These are phyloP conservation scores for Maniola hyperantus DNA, from an alignment of 2,888 invertebrate species.

Conservation along the genomic window DNA sequence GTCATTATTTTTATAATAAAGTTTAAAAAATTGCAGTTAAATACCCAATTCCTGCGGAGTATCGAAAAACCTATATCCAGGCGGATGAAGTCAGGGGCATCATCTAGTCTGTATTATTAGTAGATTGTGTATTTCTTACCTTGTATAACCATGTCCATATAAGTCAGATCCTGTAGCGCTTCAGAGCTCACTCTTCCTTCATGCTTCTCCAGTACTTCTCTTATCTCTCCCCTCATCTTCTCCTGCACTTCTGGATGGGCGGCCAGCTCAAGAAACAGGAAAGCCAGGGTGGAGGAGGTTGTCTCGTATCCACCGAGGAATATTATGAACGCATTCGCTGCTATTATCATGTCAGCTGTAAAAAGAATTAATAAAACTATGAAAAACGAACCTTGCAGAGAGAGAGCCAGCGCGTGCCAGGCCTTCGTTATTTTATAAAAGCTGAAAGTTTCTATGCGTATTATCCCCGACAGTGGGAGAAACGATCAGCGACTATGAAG, in stretches of 20 bases:
- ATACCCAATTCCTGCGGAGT: too few relatives aligned
- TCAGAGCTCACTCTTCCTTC: constrained; percentile 74
- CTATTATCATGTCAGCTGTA: constrained; percentile 79
- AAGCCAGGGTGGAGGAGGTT: constrained; percentile 81
- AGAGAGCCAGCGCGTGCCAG: too few relatives aligned
- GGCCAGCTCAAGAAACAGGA: constrained; percentile 80
- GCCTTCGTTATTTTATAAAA: too few relatives aligned
- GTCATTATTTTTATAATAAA: too few relatives aligned
- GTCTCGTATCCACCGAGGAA: constrained; percentile 85
- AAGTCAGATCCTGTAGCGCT: constrained; percentile 75
- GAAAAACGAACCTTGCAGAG: too few relatives aligned
- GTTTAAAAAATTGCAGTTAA: too few relatives aligned
- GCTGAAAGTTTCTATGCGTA: too few relatives aligned
- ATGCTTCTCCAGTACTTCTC: constrained; percentile 57
- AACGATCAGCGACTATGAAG: too few relatives aligned
- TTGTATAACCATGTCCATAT: constrained; percentile 82
- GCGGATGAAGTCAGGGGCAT: too few relatives aligned
- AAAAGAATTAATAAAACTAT: not conserved
- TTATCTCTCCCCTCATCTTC: constrained; percentile 75
- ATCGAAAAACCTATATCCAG: too few relatives aligned
- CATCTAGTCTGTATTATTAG: too few relatives aligned
- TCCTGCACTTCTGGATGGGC: constrained; percentile 78
- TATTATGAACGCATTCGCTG: constrained; percentile 83
- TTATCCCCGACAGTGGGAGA: too few relatives aligned
- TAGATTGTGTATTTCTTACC: constrained; percentile 53